These are phyloP conservation scores for Saturnia pavonia DNA, from an alignment of 2,888 invertebrate genomes.

Conservation along the genomic window DNA sequence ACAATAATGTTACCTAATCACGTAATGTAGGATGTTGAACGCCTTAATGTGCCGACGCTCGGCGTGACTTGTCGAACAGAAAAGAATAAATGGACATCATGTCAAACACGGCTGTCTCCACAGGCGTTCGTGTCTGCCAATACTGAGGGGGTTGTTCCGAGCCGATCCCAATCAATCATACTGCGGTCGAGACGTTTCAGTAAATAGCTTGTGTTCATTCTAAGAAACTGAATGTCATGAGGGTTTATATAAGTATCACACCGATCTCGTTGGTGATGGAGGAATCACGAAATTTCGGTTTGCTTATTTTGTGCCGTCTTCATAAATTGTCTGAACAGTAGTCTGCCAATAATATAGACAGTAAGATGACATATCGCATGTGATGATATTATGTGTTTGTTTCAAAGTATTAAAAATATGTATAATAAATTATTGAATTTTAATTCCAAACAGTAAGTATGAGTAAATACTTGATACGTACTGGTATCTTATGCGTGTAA, in stretches of 20 bases:
- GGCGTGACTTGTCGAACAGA: constrained; percentile 57
- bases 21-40: constrained; percentile 49
- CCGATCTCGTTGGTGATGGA: background rate
- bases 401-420: no score
- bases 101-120: constrained; percentile 61
- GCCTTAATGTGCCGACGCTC: constrained; percentile 33
- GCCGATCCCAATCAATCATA: constrained; percentile 63
- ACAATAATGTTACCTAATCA: constrained; percentile 55
- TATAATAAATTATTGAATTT: no score
- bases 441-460: no score
- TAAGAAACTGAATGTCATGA: constrained; percentile 6
- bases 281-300: background rate
- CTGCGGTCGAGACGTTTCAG: constrained; percentile 44
- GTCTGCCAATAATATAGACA: background rate
- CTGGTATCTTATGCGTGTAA: no score
- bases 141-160: constrained; percentile 30
- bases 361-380: background rate
- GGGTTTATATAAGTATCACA: background rate
- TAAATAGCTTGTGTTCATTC: constrained; percentile 34
- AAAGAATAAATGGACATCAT: constrained; percentile 69
- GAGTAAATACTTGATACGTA: no score
- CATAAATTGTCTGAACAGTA: background rate
- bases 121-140: constrained; percentile 44
- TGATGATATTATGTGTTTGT: no score
- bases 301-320: background rate